A percentile compares a stretch with the other conserved stretches of the same genome.
phyloP scores from a whole-genome alignment of 2,888 invertebrate genomes.

The Melanostoma mellinum region DNA sequence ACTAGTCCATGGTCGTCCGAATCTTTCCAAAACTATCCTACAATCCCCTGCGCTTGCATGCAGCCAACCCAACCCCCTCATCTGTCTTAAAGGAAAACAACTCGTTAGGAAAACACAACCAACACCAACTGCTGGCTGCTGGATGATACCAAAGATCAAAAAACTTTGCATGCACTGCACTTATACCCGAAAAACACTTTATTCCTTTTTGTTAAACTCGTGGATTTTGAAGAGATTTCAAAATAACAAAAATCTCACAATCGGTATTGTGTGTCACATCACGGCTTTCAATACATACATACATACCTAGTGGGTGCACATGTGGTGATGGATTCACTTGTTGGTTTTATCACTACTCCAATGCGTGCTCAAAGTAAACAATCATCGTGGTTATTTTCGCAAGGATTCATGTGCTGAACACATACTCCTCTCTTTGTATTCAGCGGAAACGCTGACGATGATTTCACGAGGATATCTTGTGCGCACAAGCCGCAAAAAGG shows the following conservation, averaged over 20 bases:
- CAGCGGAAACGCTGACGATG: conserved; percentile 46
- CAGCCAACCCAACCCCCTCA: no score
- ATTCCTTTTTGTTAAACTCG: conserved; percentile 16
- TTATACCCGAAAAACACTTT: neutral
- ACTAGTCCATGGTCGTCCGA: neutral
- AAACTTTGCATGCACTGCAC: conserved; percentile 11
- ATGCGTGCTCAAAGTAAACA: conserved; percentile 65
- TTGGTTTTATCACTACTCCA: conserved; percentile 63
- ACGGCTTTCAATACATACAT: conserved; percentile 2
- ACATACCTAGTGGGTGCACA: conserved; percentile 10
- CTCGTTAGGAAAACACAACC: neutral
- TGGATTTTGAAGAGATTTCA: conserved; percentile 23
- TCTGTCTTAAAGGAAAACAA: no score
- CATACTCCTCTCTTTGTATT: conserved; percentile 2
- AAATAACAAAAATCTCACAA: conserved; percentile 29
- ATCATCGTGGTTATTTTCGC: conserved; percentile 49
- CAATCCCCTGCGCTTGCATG: no score
- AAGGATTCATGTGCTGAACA: conserved; percentile 27
- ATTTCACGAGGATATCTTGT: conserved; percentile 51
- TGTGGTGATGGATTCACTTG: conserved; percentile 61
- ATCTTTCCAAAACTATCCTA: no score
- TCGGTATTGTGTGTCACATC: conserved; percentile 42
- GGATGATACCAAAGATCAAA: conserved; percentile 28
- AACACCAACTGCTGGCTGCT: conserved; percentile 2
- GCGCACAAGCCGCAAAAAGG: conserved; percentile 48